phyloP scores from a whole-genome alignment of 2,888 invertebrate species.

The Drosophila histrio region DNA sequence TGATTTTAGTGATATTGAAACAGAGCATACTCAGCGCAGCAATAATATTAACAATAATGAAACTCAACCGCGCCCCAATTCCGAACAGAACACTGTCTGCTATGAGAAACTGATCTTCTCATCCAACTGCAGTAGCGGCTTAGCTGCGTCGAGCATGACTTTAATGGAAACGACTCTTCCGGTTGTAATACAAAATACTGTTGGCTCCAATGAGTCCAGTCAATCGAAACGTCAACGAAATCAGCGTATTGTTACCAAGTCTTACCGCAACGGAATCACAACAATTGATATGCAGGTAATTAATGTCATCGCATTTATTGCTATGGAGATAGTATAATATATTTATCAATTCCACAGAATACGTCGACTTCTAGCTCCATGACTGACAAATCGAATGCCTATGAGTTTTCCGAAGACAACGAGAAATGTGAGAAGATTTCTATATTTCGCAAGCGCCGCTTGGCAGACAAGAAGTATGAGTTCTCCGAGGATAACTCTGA shows the following conservation, averaged over 20 bases:
- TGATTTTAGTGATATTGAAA: slow-evolving; percentile 87
- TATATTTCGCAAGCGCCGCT: slow-evolving; percentile 91
- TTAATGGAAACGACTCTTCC: slow-evolving; percentile 53
- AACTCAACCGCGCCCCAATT: slow-evolving; percentile 24
- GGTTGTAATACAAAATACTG: slow-evolving; percentile 34
- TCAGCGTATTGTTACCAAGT: slow-evolving; percentile 83
- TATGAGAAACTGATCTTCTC: slow-evolving; percentile 86
- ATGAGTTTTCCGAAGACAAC: slow-evolving; percentile 93
- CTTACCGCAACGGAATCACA: slow-evolving; percentile 82
- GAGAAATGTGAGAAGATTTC: slow-evolving; percentile 94
- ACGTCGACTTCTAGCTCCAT: slow-evolving; percentile 85
- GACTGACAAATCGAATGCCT: slow-evolving; percentile 86
- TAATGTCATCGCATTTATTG: fast-evolving
- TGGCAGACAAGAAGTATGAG: slow-evolving; percentile 96
- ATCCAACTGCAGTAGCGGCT: slow-evolving; percentile 73
- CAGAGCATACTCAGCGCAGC: slow-evolving; percentile 84
- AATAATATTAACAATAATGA: slow-evolving; percentile 79
- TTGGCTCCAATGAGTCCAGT: slow-evolving; percentile 49
- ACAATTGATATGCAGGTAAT: slow-evolving; percentile 80
- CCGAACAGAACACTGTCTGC: slow-evolving; percentile 25
- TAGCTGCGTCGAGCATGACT: slow-evolving; percentile 29
- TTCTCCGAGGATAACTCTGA: slow-evolving; percentile 92
- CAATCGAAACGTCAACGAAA: slow-evolving; percentile 79
- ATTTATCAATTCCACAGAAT: slow-evolving; percentile 25
- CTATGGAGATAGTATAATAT: neutral